Conservation (phyloP, 2,113 vertebrate genomes). For the Galemys pyrenaicus region DNA sequence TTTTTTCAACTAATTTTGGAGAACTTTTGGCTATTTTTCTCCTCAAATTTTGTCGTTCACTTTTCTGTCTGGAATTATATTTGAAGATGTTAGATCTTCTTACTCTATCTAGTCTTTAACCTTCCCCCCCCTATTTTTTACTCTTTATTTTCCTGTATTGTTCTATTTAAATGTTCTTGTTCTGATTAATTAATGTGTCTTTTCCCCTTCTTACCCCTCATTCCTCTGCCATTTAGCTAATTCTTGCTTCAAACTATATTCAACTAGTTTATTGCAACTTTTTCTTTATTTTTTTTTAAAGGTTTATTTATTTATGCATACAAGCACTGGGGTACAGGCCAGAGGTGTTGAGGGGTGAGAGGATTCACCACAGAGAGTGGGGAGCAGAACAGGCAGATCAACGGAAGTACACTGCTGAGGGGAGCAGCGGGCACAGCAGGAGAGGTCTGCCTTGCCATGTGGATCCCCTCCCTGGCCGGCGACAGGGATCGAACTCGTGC, state of each 20-base stretch:
- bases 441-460: too few species aligned
- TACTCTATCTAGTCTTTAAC: neutral
- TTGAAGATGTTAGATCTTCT: conserved; percentile 11
- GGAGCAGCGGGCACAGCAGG: too few species aligned
- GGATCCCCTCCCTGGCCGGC: too few species aligned
- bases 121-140: neutral
- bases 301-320: too few species aligned
- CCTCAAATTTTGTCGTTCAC: neutral
- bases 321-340: too few species aligned
- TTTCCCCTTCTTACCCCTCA: neutral
- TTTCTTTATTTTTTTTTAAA: neutral
- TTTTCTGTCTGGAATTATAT: neutral
- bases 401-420: too few species aligned
- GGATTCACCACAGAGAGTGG: too few species aligned
- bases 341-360: too few species aligned
- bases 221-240: neutral
- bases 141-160: neutral
- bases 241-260: neutral
- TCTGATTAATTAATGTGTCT: conserved; percentile 5
- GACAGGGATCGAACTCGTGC: too few species aligned
- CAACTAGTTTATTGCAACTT: neutral
- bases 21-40: neutral
- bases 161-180: neutral
- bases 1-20: conserved; percentile 5
- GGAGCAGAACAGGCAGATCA: too few species aligned